These are phyloP conservation scores for Delia radicum DNA, from an alignment of 1,140 invertebrate genomes.

Conservation along the genomic window DNA sequence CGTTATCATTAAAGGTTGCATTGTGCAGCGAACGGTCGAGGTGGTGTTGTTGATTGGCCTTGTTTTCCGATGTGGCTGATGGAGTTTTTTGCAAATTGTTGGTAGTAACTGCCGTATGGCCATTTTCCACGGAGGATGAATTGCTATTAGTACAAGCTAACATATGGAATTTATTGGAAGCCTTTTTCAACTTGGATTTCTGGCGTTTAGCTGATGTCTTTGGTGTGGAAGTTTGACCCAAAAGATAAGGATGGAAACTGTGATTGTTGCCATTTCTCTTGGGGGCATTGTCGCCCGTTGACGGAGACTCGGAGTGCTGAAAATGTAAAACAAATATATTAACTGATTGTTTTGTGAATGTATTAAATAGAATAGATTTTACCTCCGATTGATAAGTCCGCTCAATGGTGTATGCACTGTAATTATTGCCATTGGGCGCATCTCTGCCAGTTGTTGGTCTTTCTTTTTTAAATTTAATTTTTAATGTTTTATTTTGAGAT, in stretches of 20 bases:
- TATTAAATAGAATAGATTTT: conserved; percentile 22
- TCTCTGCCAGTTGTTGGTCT: conserved; percentile 22
- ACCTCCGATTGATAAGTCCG: conserved; percentile 42
- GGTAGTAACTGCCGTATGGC: neutral
- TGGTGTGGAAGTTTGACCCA: conserved; percentile 50
- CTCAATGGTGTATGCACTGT: conserved; percentile 50
- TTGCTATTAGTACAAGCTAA: conserved; percentile 46
- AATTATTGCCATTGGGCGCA: conserved; percentile 43
- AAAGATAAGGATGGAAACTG: conserved; percentile 47
- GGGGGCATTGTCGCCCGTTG: conserved; percentile 27
- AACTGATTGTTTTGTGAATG: neutral
- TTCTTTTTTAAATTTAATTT: conserved; percentile 52
- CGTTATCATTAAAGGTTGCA: conserved; percentile 50
- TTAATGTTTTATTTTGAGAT: conserved; percentile 49
- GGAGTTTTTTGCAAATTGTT: neutral
- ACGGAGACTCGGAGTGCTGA: conserved; percentile 25
- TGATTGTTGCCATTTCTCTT: conserved; percentile 37
- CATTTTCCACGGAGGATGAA: conserved; percentile 42
- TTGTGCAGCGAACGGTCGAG: conserved; percentile 29
- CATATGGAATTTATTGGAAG: conserved; percentile 35
- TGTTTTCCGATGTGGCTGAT: neutral
- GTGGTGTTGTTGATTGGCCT: neutral
- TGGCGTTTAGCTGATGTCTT: conserved; percentile 41
- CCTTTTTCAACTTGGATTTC: conserved; percentile 39
- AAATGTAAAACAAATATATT: neutral